Evolutionary conservation across 2,888 invertebrate species (phyloP), one percentile per base, ranked within the genome.

Genomic region (Sphecodes monilicornis): DNA sequence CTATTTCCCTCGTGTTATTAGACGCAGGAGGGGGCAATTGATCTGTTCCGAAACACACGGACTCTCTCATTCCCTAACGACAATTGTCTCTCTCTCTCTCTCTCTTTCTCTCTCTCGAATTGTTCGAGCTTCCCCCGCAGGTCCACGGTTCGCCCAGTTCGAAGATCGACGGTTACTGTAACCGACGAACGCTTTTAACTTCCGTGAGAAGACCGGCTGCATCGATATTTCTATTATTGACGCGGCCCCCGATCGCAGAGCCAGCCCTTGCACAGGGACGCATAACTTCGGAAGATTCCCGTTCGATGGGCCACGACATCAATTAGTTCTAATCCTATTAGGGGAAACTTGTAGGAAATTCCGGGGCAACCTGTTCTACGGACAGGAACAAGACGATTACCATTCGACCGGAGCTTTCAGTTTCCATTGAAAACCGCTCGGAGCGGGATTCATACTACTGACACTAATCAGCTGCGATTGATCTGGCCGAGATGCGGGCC

Each of bases 1-100:
- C 78, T 73, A 71, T 80, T 70, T 39, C 64, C 74, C 43, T 18
- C 43, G 3, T 72, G 72, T 66, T 69, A 68, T 84, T 76, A 78
- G 29, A 50, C 66, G 41, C 66, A n/a, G 39, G 39, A 22, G 39
- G 36, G 29, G 29, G 60, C 60, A 60, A 60, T 60, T 60, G 60
- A 60, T 60, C 60, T 29, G 60, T 60, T 60, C 60, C 26, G 60
- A 60, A 60, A 60, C 29, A 29, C 29, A 29, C 29, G n/a, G 50
- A 50, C 50, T 50, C 50, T 50, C 50, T 60, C 57, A 26, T 13
- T 57, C 57, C 4, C 60, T 26, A 60, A 60, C 60, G 1, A 60
- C 16, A 6, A 0, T 60, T 29, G 16, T 6, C 57, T 26, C 26
- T 11, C 57, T 29, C 29, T 6, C 57, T 26, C 26, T 11, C 57